A percentile compares a stretch with the other conserved stretches of the same genome.
phyloP scores from a whole-genome alignment of 2,113 vertebrate species.

The Pithys albifrons region DNA sequence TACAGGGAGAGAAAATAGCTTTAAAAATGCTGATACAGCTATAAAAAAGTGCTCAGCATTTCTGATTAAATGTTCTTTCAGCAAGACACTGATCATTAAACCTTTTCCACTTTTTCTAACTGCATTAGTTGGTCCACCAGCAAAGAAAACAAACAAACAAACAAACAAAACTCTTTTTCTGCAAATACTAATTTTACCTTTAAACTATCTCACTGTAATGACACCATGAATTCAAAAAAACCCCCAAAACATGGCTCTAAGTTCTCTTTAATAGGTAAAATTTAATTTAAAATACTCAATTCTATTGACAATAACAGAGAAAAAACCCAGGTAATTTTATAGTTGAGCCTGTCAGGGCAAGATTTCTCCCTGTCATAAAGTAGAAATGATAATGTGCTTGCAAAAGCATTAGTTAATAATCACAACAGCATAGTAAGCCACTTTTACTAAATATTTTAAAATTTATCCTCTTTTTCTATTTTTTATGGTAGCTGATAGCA shows the following conservation, averaged over 20 bases:
- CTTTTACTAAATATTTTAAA: neutral
- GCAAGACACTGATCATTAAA: neutral
- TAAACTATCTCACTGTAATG: neutral
- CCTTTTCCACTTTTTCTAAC: neutral
- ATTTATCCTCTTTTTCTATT: neutral
- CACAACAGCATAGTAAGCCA: neutral
- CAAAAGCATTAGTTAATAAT: neutral
- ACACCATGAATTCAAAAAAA: neutral
- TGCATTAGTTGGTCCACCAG: neutral
- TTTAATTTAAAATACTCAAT: neutral
- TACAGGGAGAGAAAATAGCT: neutral
- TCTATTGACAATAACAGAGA: neutral
- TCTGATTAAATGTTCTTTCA: neutral
- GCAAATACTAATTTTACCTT: neutral
- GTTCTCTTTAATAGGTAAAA: neutral
- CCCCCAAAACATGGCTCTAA: neutral
- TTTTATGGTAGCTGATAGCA: neutral
- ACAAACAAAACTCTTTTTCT: neutral
- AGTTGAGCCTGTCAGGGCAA: neutral
- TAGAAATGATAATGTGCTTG: neutral
- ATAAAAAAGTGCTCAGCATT: neutral
- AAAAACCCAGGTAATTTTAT: neutral
- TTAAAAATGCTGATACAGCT: neutral
- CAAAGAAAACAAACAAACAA: neutral
- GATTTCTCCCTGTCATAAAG: neutral